Percentiles rank a stretch among this genome's conserved stretches.
Conservation (phyloP, 2,888 invertebrate genomes). For the Philereme vetulata region DNA sequence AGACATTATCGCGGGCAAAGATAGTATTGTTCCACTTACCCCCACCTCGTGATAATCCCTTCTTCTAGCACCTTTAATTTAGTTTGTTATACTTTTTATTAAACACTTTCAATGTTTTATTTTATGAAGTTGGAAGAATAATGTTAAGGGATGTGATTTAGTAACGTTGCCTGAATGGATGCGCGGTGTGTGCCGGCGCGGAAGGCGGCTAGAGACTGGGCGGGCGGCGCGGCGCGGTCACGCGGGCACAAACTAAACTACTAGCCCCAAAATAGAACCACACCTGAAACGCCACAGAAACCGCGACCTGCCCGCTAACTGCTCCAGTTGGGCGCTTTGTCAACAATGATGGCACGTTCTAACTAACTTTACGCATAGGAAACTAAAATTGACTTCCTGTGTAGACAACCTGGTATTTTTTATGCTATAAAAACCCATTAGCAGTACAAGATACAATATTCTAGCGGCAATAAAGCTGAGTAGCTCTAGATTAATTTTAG, state of each 20-base stretch:
- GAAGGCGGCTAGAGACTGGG: constrained; percentile 64
- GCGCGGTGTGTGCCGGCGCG: constrained; percentile 49
- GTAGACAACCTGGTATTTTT: constrained; percentile 17
- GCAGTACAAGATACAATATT: constrained; percentile 28
- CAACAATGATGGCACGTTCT: constrained; percentile 63
- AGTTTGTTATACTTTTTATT: too few relatives aligned
- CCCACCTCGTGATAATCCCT: constrained; percentile 47
- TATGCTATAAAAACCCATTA: constrained; percentile 24
- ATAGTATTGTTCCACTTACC: constrained; percentile 60
- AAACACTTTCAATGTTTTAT: neutral
- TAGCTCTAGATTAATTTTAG: constrained; percentile 37
- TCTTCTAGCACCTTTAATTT: constrained; percentile 18
- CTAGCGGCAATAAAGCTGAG: constrained; percentile 26
- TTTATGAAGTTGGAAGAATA: neutral
- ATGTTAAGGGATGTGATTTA: constrained; percentile 11
- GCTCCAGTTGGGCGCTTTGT: constrained; percentile 63
- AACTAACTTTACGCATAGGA: constrained; percentile 33
- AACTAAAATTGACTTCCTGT: constrained; percentile 33
- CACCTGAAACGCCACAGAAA: constrained; percentile 73
- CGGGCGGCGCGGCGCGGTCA: constrained; percentile 70
- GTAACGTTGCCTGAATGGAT: constrained; percentile 1
- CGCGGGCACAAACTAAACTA: constrained; percentile 51
- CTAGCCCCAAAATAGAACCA: constrained; percentile 73
- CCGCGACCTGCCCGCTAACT: constrained; percentile 67
- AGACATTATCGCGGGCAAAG: constrained; percentile 48